Conservation (phyloP, 2,113 vertebrate genomes). For the Cynoglossus semilaevis region DNA sequence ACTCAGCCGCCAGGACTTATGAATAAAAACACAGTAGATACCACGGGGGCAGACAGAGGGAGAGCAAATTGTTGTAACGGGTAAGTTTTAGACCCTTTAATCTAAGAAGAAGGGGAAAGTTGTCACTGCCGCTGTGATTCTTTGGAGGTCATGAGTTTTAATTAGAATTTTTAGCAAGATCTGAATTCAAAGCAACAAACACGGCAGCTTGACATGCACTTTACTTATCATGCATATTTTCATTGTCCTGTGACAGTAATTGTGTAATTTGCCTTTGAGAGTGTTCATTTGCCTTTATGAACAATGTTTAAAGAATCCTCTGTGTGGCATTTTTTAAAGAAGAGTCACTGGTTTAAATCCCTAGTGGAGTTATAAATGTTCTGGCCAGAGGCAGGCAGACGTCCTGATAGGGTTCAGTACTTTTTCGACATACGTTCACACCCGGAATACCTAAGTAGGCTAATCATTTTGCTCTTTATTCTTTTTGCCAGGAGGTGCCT, state of each 20-base stretch:
- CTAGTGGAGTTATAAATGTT: constrained; percentile 53
- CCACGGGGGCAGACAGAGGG: constrained; percentile 32
- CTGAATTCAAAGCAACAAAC: no score
- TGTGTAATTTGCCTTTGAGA: constrained; percentile 19
- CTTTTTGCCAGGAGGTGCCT: constrained; percentile 83
- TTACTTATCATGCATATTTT: no score
- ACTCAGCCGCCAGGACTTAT: constrained; percentile 45
- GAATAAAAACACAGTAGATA: constrained; percentile 45
- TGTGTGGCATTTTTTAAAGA: constrained; percentile 43
- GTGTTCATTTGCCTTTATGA: constrained; percentile 29
- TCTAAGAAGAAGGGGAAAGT: neutral
- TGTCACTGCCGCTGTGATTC: neutral
- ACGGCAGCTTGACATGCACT: no score
- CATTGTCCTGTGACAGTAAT: no score
- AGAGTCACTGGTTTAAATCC: constrained; percentile 57
- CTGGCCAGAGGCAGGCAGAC: constrained; percentile 47
- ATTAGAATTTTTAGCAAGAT: no score
- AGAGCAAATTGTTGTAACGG: constrained; percentile 32
- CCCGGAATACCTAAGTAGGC: constrained; percentile 61
- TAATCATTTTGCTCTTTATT: constrained; percentile 63
- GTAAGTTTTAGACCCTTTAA: constrained; percentile 50
- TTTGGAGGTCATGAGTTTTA: no score
- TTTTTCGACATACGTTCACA: constrained; percentile 44
- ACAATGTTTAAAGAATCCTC: constrained; percentile 54
- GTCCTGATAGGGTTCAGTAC: constrained; percentile 55